Evolutionary conservation across 2,113 vertebrate species (phyloP).

Genomic region (Egretta garzetta): DNA sequence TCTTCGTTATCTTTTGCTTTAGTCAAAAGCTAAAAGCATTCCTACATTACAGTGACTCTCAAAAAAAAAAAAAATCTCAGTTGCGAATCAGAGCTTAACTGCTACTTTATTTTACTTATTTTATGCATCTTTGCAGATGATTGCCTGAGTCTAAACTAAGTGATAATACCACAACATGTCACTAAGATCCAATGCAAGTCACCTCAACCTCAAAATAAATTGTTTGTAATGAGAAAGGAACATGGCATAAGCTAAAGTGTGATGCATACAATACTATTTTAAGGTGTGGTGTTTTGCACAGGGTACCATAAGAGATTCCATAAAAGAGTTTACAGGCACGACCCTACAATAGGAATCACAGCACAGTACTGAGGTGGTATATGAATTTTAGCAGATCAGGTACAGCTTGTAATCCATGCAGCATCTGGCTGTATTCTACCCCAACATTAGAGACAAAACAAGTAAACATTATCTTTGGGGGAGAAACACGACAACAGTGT

Average conservation of each 20-base stretch:
- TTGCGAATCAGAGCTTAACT: background rate
- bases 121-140: background rate
- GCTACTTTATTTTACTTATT: background rate
- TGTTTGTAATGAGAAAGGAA: background rate
- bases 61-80: background rate
- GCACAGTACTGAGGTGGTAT: background rate
- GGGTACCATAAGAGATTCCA: background rate
- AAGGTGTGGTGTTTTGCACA: background rate
- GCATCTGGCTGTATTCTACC: background rate
- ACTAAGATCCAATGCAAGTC: background rate
- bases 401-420: background rate
- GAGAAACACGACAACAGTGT: background rate
- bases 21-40: background rate
- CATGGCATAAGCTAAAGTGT: background rate
- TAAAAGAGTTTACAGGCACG: background rate
- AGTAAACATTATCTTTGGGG: background rate
- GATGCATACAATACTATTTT: background rate
- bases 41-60: background rate
- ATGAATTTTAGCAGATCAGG: background rate
- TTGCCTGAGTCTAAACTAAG: background rate
- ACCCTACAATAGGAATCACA: background rate
- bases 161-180: background rate
- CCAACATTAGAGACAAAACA: background rate
- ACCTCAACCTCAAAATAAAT: background rate
- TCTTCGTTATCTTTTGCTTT: background rate